Evolutionary conservation across 2,113 vertebrate species (phyloP).

Genomic region (Channa maculata): DNA sequence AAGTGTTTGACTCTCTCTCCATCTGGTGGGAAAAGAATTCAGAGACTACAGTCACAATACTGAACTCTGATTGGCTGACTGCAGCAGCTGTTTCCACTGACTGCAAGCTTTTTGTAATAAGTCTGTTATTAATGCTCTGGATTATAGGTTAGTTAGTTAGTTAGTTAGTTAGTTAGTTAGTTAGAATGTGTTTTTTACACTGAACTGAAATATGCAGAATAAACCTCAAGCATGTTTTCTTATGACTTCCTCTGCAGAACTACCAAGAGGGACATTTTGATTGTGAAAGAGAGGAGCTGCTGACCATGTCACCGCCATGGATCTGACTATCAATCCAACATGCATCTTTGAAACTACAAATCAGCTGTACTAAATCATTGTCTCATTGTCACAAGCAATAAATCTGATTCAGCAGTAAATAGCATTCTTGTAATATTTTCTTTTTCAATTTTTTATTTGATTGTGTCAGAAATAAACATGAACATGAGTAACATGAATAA

Average conservation of each 20-base stretch:
- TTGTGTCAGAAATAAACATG: not conserved
- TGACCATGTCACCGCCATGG: slow-evolving; percentile 35
- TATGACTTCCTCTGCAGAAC: too few relatives aligned
- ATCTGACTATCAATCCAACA: not conserved
- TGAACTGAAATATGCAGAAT: not conserved
- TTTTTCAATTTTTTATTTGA: not conserved
- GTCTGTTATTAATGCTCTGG: not conserved
- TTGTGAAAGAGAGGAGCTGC: slow-evolving; percentile 74
- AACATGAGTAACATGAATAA: not conserved
- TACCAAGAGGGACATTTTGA: slow-evolving; percentile 71
- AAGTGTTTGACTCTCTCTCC: not conserved
- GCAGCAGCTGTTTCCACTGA: not conserved
- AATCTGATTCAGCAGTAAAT: slow-evolving; percentile 19
- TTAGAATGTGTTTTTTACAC: not conserved
- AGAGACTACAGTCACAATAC: not conserved
- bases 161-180: too few relatives aligned
- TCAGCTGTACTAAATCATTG: not conserved
- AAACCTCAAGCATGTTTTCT: not conserved
- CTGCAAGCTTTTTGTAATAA: not conserved
- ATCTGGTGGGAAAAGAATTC: slow-evolving; percentile 6
- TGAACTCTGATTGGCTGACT: not conserved
- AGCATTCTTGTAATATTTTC: not conserved
- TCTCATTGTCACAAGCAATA: slow-evolving; percentile 27
- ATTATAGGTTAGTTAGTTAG: not conserved
- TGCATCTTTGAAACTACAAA: not conserved